Percentiles rank a stretch among this genome's conserved stretches.
Evolutionary conservation across 2,797 vertebrate genomes (phyloP).

Genomic region (Nannoperca obscura): DNA sequence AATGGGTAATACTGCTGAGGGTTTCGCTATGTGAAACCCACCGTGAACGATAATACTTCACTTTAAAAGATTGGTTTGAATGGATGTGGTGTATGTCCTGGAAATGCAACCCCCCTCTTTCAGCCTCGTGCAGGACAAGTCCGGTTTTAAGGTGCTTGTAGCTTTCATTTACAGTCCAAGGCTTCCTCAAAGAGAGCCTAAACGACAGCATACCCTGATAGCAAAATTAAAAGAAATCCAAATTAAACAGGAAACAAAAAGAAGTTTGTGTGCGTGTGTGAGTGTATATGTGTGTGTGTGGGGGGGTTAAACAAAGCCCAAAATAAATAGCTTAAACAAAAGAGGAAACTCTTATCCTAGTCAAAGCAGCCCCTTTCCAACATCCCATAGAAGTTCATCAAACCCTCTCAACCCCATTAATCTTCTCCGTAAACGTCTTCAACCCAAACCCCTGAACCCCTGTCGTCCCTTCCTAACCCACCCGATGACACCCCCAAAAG

Average conservation of each 20-base stretch:
- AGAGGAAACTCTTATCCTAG: slow-evolving; percentile 70
- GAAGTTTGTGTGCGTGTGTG: too few relatives aligned
- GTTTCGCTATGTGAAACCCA: slow-evolving; percentile 61
- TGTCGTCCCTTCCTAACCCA: slow-evolving; percentile 61
- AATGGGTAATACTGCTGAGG: slow-evolving; percentile 84
- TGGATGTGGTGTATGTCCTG: slow-evolving; percentile 68
- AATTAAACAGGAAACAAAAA: slow-evolving; percentile 71
- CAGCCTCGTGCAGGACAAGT: slow-evolving; percentile 80
- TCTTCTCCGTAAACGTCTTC: slow-evolving; percentile 57
- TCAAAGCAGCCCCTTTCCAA: slow-evolving; percentile 74
- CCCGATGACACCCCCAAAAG: slow-evolving; percentile 82
- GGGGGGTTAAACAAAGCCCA: slow-evolving; percentile 70
- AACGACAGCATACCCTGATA: slow-evolving; percentile 84
- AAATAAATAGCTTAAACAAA: slow-evolving; percentile 81
- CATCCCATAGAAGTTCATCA: slow-evolving; percentile 63
- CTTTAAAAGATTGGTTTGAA: slow-evolving; percentile 76
- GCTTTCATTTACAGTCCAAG: slow-evolving; percentile 84
- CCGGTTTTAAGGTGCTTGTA: slow-evolving; percentile 86
- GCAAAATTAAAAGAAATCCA: slow-evolving; percentile 78
- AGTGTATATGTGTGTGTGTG: too few relatives aligned
- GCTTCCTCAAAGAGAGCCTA: slow-evolving; percentile 70
- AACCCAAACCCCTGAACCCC: slow-evolving; percentile 58
- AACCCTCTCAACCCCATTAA: slow-evolving; percentile 58
- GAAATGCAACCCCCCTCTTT: slow-evolving; percentile 68
- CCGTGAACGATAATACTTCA: slow-evolving; percentile 76